Evolutionary conservation across 2,113 vertebrate species (phyloP), one percentile per base, ranked within the genome.

Genomic region (Odocoileus hemionus): DNA sequence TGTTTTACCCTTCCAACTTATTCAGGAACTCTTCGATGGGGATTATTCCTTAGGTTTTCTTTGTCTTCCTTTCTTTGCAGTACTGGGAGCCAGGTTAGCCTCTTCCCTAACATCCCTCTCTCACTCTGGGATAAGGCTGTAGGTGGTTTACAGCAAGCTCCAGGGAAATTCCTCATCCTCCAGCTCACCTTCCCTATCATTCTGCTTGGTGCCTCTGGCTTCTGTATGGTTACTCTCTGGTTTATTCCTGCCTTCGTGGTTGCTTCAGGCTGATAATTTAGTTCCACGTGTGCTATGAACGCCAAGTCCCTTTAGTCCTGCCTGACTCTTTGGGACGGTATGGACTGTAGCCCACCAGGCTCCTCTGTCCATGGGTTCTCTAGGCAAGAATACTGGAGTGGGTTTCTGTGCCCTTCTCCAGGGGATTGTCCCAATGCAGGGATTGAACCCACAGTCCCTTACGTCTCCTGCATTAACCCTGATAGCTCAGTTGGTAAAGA

Each of bases 301-400:
- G 67, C 64, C 64, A 70, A 70, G n/a, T 39, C n/a, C 19, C n/a
- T 70, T 70, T 19, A 39, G n/a, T 39, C 67, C 19, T 12, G n/a
- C 39, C n/a, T 0, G 5, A 70, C 64, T 36, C n/a, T 70, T 36
- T 36, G n/a, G 9, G 19, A 70, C 10, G 1, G 5, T 39, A 23
- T 23, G 67, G 67, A 23, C 10, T 36, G n/a, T 36, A 36, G n/a
- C 19, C 67, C 1, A 0, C n/a, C 19, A 70, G n/a, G 67, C 10
- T 70, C 19, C 67, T 70, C n/a, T 39, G n/a, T 39, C 67, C 67
- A 70, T 70, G n/a, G 19, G n/a, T 23, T 70, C 67, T 23, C n/a
- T 19, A 70, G n/a, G 67, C 67, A 70, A 23, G n/a, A 70, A 23
- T 39, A 70, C n/a, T 23, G n/a, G 67, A 70, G 19, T 70, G 10